phyloP scores from a whole-genome alignment of 2,113 vertebrate species.

The Chinchilla lanigera region DNA sequence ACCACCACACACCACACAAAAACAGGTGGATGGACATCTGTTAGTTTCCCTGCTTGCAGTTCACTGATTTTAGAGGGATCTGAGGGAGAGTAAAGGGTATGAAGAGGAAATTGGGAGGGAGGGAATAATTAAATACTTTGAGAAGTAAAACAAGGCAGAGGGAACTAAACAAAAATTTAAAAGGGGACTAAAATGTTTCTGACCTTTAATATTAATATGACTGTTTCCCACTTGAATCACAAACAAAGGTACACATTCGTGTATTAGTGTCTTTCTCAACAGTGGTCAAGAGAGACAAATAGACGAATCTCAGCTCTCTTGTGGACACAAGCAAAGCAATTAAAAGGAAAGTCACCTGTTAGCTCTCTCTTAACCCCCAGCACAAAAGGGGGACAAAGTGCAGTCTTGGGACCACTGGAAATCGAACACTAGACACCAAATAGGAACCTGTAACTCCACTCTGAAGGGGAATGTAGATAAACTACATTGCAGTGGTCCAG shows the following conservation, averaged over 20 bases:
- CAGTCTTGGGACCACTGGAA: conserved; percentile 60
- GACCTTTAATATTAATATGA: conserved; percentile 81
- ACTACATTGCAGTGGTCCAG: conserved; percentile 91
- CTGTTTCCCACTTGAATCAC: conserved; percentile 67
- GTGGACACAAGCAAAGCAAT: conserved; percentile 28
- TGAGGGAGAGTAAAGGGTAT: neutral
- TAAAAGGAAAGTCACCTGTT: neutral
- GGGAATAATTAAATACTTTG: conserved; percentile 80
- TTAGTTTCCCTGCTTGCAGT: conserved; percentile 90
- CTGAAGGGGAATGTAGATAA: conserved; percentile 85
- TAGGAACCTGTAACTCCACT: conserved; percentile 86
- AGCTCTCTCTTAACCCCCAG: conserved; percentile 58
- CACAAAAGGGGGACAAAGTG: conserved; percentile 54
- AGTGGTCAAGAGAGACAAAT: conserved; percentile 49
- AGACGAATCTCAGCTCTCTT: conserved; percentile 65
- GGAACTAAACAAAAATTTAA: conserved; percentile 65
- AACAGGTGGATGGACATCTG: conserved; percentile 93
- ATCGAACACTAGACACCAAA: conserved; percentile 63
- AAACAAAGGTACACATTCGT: conserved; percentile 44
- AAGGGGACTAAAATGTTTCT: conserved; percentile 80
- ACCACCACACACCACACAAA: conserved; percentile 84
- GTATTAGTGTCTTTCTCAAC: conserved; percentile 74
- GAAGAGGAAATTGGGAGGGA: conserved; percentile 63
- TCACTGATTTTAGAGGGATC: conserved; percentile 84
- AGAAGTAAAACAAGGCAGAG: conserved; percentile 80